Evolutionary conservation across 2,888 invertebrate genomes (phyloP), one percentile per base, ranked within the genome.

Genomic region (Brachylomia viminalis): DNA sequence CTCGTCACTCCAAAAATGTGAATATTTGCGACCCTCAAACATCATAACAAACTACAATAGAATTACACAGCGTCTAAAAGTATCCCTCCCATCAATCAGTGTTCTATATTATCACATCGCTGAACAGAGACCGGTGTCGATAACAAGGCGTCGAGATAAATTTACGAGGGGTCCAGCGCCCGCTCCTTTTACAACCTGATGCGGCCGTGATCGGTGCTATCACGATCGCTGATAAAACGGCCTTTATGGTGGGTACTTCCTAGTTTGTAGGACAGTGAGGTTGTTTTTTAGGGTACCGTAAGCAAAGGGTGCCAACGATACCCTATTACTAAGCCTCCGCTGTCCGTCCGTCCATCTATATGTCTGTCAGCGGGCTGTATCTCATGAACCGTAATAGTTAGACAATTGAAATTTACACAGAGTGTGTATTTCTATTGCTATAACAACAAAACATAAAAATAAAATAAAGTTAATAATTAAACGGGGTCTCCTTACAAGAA

Each of bases 81-180:
- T 72, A 79, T 84, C 70, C 62, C 23, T n/a, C 7, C 23, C 73
- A 81, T 83, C 82, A 70, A 84, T 83, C 83, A 77, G 85, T 61
- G 45, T 67, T 58, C 33, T 33, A n/a, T 70, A 79, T 80, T 80
- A 84, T 73, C 82, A 72, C 80, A 65, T 58, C 67, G 59, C n/a
- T 71, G 49, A 75, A 58, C 70, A 20, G 70, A 33, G 62, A 67
- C 61, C 52, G 61, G 67, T 73, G 67, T 73, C 82, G 86, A 86
- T 88, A 89, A 89, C 88, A 82, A 85, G 77, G 76, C 67, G 69
- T 64, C 56, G 75, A 80, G 79, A 82, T 87, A 80, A 80, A 89
- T 89, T 88, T 88, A 87, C 77, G 79, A 86, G 75, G 77, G 71
- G 52, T 56, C 71, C 80, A 75, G 52, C 68, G 27, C 52, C 42